Base-by-base conservation (phyloP, 1,140 invertebrate genomes). In the Drosophila mauritiana region DNA sequence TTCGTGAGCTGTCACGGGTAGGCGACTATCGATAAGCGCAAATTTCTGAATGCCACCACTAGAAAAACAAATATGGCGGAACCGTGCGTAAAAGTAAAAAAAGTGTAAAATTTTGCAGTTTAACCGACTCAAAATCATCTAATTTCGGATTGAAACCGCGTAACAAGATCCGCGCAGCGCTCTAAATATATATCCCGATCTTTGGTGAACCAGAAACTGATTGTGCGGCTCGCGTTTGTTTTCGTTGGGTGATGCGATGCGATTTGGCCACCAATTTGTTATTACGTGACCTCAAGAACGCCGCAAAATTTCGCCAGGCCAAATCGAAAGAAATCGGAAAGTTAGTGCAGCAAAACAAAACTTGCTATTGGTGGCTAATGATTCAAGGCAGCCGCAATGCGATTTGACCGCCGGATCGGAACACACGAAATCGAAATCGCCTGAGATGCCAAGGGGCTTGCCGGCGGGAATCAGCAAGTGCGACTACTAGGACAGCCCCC, bases 31-130 rank as follows among this genome's bases (percentile, higher is more conserved):
- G 49, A 52, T 52, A 52, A 0, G 8, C 15, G 10, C 4, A 11
- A 3, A 8, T 3, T 7, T 4, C 2, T 31, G 31, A 36, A 20
- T 7, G 49, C 1, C 42, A 45, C 15, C 42, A 45, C 42, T 45
- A 84, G 40, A 51, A 84, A 84, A 84, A 84, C 76, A 84, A 84
- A 84, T 73, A 84, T 84, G 81, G 81, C 81, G 81, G 81, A 84
- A n/a, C 36, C 12, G 25, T 42, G 78, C 45, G 64, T 58, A 67
- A 77, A 73, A 78, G 75, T 52, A 84, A 73, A 72, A 78, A 70
- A 78, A 77, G 31, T 69, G 53, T 78, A 83, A 22, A 57, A 56
- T 42, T 68, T 70, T 13, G 36, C 34, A 12, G 13, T 57, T 49
- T 10, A 57, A 36, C 43, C 43, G 36, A 22, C 34, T 17, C 43